phyloP scores from a whole-genome alignment of 1,140 invertebrate genomes.

The Microplitis mediator region DNA sequence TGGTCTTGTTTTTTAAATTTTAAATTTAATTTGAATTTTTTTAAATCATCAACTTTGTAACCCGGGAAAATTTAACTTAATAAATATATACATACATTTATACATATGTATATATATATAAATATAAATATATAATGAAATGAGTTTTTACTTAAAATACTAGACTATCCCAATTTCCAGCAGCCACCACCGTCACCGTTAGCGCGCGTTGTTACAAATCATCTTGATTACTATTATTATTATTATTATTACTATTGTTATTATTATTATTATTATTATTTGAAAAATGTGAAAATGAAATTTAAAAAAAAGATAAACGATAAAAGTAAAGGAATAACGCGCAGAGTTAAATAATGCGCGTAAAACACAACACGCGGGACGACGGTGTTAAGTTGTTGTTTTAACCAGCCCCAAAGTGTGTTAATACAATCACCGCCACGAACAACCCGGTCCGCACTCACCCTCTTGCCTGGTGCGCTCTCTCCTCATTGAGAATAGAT shows the following conservation, averaged over 20 bases:
- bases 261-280: too few relatives aligned
- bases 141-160: background rate
- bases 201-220: background rate
- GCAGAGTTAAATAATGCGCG: background rate
- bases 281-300: too few relatives aligned
- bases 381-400: background rate
- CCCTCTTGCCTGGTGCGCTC: slow-evolving; percentile 36
- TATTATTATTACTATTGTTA: too few relatives aligned
- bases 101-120: background rate
- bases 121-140: background rate
- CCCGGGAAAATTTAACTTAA: background rate
- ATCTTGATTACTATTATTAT: too few relatives aligned
- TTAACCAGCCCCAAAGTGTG: slow-evolving; percentile 27
- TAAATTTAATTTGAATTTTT: too few relatives aligned
- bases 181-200: background rate
- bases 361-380: slow-evolving; percentile 9
- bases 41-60: too few relatives aligned
- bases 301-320: too few relatives aligned
- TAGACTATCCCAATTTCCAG: background rate
- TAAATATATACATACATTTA: background rate
- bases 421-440: slow-evolving; percentile 37
- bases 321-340: background rate
- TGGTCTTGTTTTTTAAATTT: background rate
- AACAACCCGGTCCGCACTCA: slow-evolving; percentile 35
- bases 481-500: slow-evolving; percentile 39